Base-by-base conservation (phyloP, 2,113 vertebrate genomes). In the Raja brachyura region DNA sequence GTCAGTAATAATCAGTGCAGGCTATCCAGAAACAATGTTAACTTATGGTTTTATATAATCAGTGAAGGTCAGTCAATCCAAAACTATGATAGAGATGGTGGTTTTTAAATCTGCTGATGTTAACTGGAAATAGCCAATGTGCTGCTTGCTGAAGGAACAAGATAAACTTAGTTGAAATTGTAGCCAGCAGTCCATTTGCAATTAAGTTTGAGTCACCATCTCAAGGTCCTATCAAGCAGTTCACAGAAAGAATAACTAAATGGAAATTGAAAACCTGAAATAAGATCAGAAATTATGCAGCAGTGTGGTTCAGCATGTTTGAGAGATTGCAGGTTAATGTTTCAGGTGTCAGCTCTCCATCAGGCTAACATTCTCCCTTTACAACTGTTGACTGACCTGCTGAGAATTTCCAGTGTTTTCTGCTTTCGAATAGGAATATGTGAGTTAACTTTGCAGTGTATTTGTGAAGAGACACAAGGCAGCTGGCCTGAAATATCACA, bases 401-500 rank as follows among this genome's bases (percentile, higher is more conserved):
- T 86, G 81, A n/a, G 25, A 11, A 61, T 61, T 61, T n/a, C 56
- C 81, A 61, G 25, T 20, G 33, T 83, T 56, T 56, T 28, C 8
- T 86, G 25, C n/a, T 73, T 20, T 73, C 70, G 0, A 68, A 13
- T 54, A n/a, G 56, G 81, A 86, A 61, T 61, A 61, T 5, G 13
- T n/a, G 81, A 61, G 81, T 86, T 86, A 61, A n/a, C 18, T 88
- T 14, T 63, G 59, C 59, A 63, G 83, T 63, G 56, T 63, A 31
- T 88, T 88, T 88, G 83, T 88, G 83, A 88, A 31, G 59, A n/a
- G 56, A 61, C 56, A 28, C 56, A 31, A 63, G 14, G 78, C 78
- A 81, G 78, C 78, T 81, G 78, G 78, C 63, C 56, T 31, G n/a
- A 33, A 88, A 88, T 59, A 66, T 63, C 83, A 88, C 59, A 31